phyloP scores from a whole-genome alignment of 2,113 vertebrate species.

The Emydura subglobosa region DNA sequence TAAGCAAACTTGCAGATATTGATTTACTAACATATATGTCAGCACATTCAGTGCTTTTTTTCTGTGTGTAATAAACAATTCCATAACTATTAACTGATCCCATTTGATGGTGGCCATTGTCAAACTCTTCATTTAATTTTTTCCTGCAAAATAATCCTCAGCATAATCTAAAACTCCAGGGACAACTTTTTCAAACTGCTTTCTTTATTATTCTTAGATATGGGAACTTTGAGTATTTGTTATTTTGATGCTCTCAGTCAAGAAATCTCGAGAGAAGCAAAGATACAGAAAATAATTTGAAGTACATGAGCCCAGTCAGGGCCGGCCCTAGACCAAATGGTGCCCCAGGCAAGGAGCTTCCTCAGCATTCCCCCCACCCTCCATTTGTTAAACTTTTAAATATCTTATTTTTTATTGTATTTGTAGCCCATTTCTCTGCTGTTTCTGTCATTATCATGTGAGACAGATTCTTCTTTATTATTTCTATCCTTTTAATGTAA shows the following conservation, averaged over 20 bases:
- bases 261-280: slow-evolving; percentile 3
- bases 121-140: background rate
- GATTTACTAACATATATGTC: background rate
- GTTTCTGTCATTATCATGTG: no score
- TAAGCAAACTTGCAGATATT: fast-evolving
- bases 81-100: background rate
- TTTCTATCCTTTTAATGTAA: no score
- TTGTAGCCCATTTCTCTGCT: no score
- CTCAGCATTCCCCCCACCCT: no score
- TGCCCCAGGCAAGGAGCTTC: background rate
- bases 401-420: no score
- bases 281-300: slow-evolving; percentile 8
- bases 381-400: no score
- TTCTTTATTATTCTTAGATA: background rate
- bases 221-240: slow-evolving; percentile 23
- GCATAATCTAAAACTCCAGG: background rate
- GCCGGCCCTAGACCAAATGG: background rate
- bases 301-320: background rate
- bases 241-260: slow-evolving; percentile 38
- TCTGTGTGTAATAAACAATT: background rate
- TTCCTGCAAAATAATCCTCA: background rate
- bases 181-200: background rate
- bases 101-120: background rate
- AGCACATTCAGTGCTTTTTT: background rate
- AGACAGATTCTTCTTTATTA: no score